phyloP scores from a whole-genome alignment of 1,140 invertebrate genomes.

The Drosophila truncata region DNA sequence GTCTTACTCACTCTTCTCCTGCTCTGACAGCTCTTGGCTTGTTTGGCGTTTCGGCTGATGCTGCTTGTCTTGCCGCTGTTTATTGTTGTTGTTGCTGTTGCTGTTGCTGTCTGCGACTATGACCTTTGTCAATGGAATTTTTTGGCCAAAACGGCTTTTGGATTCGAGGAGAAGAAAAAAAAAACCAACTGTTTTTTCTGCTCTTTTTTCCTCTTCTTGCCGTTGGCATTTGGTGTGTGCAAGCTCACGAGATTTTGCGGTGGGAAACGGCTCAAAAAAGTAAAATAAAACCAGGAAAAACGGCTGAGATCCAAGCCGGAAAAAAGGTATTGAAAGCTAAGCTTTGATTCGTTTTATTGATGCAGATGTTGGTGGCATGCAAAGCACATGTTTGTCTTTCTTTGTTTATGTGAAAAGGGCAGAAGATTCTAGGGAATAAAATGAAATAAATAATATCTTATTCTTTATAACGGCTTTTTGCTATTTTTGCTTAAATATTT shows the following conservation, averaged over 20 bases:
- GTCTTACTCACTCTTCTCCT: slow-evolving; percentile 1
- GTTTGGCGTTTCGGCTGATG: slow-evolving; percentile 38
- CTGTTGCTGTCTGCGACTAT: slow-evolving; percentile 58
- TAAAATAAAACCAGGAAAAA: not conserved
- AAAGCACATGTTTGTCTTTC: slow-evolving; percentile 2
- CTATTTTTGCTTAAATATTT: not conserved
- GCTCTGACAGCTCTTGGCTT: slow-evolving; percentile 46
- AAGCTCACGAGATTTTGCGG: slow-evolving; percentile 35
- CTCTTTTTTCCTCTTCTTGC: slow-evolving; percentile 4
- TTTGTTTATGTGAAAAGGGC: not conserved
- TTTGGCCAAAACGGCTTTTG: slow-evolving; percentile 48
- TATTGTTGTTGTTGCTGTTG: slow-evolving; percentile 22
- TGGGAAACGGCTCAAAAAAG: slow-evolving; percentile 22
- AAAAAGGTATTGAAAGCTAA: slow-evolving; percentile 41
- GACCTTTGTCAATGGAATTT: slow-evolving; percentile 81
- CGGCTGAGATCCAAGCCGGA: slow-evolving; percentile 22
- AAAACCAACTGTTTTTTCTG: slow-evolving; percentile 16
- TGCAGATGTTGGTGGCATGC: slow-evolving; percentile 26
- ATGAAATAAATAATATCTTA: not conserved
- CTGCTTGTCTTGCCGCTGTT: slow-evolving; percentile 27
- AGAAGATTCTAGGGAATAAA: not conserved
- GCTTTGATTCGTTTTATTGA: slow-evolving; percentile 54
- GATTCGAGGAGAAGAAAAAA: slow-evolving; percentile 7
- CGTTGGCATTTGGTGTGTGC: slow-evolving; percentile 40
- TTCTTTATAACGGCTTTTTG: not conserved